Evolutionary conservation across 1,140 invertebrate species (phyloP).

Genomic region (Pseudomyrmex concolor): DNA sequence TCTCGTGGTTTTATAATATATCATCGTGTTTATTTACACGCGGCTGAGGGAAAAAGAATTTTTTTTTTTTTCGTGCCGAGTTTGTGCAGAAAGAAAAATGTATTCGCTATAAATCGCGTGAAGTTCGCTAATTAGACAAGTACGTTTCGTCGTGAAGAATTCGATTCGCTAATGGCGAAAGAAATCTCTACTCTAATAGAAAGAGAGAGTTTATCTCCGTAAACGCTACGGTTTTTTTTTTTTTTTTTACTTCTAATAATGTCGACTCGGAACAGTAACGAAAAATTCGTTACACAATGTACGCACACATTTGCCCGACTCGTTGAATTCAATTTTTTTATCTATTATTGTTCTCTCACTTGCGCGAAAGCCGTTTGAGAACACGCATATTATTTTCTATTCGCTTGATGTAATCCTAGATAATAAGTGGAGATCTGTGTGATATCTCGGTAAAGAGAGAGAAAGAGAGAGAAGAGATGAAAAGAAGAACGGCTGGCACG

Average conservation of each 20-base stretch:
- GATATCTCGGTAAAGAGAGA: neutral
- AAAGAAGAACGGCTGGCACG: slow-evolving; percentile 31
- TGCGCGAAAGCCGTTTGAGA: slow-evolving; percentile 29
- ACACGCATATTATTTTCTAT: slow-evolving; percentile 46
- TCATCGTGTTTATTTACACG: slow-evolving; percentile 12
- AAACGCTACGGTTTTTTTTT: neutral
- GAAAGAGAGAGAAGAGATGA: neutral
- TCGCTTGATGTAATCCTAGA: slow-evolving; percentile 48
- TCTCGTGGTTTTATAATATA: slow-evolving; percentile 5
- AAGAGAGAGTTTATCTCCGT: slow-evolving; percentile 36
- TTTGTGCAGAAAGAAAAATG: neutral
- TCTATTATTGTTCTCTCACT: slow-evolving; percentile 38
- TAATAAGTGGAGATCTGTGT: slow-evolving; percentile 39
- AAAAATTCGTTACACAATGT: neutral
- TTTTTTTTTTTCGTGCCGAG: neutral
- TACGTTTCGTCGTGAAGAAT: slow-evolving; percentile 5
- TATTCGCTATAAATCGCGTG: slow-evolving; percentile 3
- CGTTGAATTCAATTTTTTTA: slow-evolving; percentile 39
- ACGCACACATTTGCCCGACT: neutral
- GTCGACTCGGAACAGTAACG: slow-evolving; percentile 29
- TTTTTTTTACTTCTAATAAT: slow-evolving; percentile 39
- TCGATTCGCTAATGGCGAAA: slow-evolving; percentile 31
- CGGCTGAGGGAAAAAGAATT: neutral
- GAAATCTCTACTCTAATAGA: slow-evolving; percentile 26
- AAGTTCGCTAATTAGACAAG: slow-evolving; percentile 12